Base-by-base conservation (phyloP, 2,888 invertebrate genomes). In the Cylindroiulus punctatus region DNA sequence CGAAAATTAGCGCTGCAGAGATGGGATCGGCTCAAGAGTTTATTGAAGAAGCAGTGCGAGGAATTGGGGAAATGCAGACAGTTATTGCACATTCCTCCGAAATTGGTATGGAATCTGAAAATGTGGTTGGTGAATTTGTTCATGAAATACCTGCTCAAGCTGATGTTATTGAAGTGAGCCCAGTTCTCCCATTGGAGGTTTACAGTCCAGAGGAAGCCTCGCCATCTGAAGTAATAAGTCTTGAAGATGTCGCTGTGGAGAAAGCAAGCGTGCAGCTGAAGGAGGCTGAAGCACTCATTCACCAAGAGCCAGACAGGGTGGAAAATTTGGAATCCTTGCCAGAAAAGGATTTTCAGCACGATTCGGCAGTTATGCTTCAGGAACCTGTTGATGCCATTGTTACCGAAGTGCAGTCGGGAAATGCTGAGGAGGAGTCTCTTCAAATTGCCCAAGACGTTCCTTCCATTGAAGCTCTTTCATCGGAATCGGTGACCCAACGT, bases 271-370 rank as follows among this genome's bases (percentile, higher is more conserved):
- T 30, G 7, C 3, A 19, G 30, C 22, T 42, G 30, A 36, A 84
- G 22, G 30, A 84, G 81, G 86, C 86, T 40, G 84, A 84, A 32
- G 26, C 84, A 26, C 22, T 65, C 17, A 57, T 86, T 19, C 36
- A 52, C 14, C 81, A 86, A 86, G 86, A 47, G 19, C 83, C 44
- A 2, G 83, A 57, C 19, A n/a, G 22, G 57, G 57, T 57, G n/a
- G 57, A 83, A 5, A 19, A 57, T 19, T n/a, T 26, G 22, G 76
- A 36, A 19, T n/a, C 42, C 42, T n/a, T 44, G 26, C n/a, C 47
- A 32, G 36, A 83, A 82, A 82, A 82, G 22, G 83, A 36, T 14
- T 19, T 19, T 8, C 22, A 22, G 10, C 30, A 42, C 2, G 42
- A 47, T 17, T n/a, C 19, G 3, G 42, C 40, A 44, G 40, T 84